A percentile compares a stretch with the other conserved stretches of the same genome.
Evolutionary conservation across 2,888 invertebrate species (phyloP).

Genomic region (Nymphalis c-album): DNA sequence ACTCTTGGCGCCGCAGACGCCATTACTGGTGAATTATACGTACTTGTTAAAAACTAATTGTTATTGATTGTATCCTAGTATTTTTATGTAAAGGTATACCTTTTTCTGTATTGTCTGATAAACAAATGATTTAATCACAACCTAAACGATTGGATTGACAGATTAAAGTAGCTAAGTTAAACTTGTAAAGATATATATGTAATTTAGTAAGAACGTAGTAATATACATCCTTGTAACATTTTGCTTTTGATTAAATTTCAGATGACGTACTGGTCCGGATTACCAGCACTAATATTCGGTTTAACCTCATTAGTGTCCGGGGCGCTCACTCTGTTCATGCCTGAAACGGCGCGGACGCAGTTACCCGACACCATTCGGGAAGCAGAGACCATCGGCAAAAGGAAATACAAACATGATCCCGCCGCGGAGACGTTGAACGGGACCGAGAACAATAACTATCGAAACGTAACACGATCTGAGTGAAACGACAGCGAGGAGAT

Average conservation of each 20-base stretch:
- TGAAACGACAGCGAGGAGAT: neutral
- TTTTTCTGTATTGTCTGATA: no score
- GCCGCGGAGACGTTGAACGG: constrained; percentile 35
- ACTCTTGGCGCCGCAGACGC: constrained; percentile 86
- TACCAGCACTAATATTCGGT: constrained; percentile 77
- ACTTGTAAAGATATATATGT: no score
- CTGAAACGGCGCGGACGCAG: constrained; percentile 73
- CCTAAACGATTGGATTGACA: no score
- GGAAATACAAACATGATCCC: constrained; percentile 15
- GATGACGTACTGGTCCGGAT: constrained; percentile 72
- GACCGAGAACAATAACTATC: constrained; percentile 1
- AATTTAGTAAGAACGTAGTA: no score
- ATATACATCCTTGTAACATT: neutral
- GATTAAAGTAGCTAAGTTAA: no score
- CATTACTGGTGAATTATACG: constrained; percentile 78
- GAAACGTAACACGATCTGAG: neutral
- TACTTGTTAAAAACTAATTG: no score
- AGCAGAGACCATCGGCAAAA: constrained; percentile 66
- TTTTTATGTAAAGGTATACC: no score
- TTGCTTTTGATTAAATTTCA: constrained; percentile 39
- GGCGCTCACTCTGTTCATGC: constrained; percentile 69
- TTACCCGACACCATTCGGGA: constrained; percentile 77
- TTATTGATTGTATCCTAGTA: no score
- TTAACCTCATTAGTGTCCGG: constrained; percentile 71
- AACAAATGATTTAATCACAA: no score